Evolutionary conservation across 2,888 invertebrate genomes (phyloP).

Genomic region (Callyntrura sp.): DNA sequence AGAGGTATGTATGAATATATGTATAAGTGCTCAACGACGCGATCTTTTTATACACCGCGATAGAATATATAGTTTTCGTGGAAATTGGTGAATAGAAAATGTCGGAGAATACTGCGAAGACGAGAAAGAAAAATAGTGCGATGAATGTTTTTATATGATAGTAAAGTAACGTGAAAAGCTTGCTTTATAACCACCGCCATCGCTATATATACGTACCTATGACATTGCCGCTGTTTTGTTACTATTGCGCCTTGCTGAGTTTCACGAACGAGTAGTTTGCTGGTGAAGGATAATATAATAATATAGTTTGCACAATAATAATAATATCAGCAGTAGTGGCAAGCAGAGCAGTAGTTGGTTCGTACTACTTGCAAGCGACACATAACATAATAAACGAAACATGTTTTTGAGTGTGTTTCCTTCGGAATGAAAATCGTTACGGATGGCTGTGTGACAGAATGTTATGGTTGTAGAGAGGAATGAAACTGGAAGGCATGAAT

Average conservation of each 20-base stretch:
- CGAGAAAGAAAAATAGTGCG: constrained; percentile 3
- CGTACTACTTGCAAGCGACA: neutral
- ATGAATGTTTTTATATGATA: constrained; percentile 3
- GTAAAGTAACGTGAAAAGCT: constrained; percentile 14
- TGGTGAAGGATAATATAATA: constrained; percentile 15
- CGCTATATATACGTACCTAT: neutral
- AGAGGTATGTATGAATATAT: too few relatives aligned
- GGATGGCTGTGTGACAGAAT: constrained; percentile 69
- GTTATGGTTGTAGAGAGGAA: constrained; percentile 65
- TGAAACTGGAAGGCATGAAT: constrained; percentile 72
- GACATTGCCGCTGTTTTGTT: constrained; percentile 3
- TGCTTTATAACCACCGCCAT: neutral
- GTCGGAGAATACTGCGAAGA: neutral
- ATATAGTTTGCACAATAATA: constrained; percentile 47
- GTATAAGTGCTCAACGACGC: neutral
- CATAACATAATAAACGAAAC: constrained; percentile 45
- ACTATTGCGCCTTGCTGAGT: constrained; percentile 45
- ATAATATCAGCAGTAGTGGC: constrained; percentile 7
- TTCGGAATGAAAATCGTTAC: constrained; percentile 67
- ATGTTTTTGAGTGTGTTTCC: constrained; percentile 58
- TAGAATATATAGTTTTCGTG: constrained; percentile 23
- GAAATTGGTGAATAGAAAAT: constrained; percentile 51
- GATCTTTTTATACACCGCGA: constrained; percentile 2
- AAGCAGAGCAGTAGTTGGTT: neutral
- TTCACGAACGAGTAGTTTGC: constrained; percentile 39